phyloP scores from a whole-genome alignment of 2,888 invertebrate species.

The Euproctis similis region DNA sequence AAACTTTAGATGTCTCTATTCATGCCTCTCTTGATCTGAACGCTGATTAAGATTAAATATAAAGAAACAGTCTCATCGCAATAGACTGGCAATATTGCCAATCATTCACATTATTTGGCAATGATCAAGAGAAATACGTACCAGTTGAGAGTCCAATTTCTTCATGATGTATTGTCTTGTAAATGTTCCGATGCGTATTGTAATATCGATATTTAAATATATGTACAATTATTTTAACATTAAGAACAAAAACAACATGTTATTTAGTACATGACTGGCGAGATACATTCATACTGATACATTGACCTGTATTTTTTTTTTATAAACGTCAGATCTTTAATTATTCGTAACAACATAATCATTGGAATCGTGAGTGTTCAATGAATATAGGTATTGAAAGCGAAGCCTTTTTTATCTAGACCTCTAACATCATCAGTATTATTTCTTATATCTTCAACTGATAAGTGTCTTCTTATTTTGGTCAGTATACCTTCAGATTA shows the following conservation, averaged over 20 bases:
- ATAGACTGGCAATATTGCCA: no score
- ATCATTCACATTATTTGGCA: no score
- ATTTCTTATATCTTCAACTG: conserved; percentile 12
- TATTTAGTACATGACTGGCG: conserved; percentile 4
- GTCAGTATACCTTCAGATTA: conserved; percentile 59
- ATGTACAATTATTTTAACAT: conserved; percentile 11
- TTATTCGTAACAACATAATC: conserved; percentile 71
- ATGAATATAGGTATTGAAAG: conserved; percentile 53
- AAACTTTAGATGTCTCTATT: no score
- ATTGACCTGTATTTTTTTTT: conserved; percentile 47
- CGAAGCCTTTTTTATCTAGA: conserved; percentile 37
- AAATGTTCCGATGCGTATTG: no score
- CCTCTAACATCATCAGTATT: conserved; percentile 14
- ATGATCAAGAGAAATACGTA: no score
- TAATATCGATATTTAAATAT: no score
- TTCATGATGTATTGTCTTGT: no score
- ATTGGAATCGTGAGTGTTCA: conserved; percentile 63
- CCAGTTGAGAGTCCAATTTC: no score
- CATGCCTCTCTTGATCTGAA: no score
- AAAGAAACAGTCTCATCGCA: no score
- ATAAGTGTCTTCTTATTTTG: conserved; percentile 48
- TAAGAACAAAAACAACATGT: conserved; percentile 10
- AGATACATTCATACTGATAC: conserved; percentile 14
- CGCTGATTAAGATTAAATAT: no score
- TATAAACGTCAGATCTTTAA: conserved; percentile 64